Conservation (phyloP, 2,113 vertebrate genomes). For the Chrysemys picta region DNA sequence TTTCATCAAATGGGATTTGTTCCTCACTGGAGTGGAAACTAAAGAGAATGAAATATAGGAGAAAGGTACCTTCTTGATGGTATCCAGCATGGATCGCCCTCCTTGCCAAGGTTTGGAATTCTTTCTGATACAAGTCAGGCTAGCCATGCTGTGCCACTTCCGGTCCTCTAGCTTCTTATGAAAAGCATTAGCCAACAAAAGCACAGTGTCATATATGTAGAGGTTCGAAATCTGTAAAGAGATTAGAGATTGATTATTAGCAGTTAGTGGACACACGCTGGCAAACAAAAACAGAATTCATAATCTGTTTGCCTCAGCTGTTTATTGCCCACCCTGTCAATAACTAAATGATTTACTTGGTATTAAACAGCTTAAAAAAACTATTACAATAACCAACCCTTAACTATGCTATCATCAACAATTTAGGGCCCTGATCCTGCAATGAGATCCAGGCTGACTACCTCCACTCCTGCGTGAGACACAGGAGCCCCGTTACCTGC, state of each 20-base stretch:
- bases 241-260: conserved; percentile 37
- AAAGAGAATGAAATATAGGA: not conserved
- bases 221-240: conserved; percentile 93
- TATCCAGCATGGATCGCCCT: conserved; percentile 96
- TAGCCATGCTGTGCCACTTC: conserved; percentile 99
- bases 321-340: not conserved
- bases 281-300: not conserved
- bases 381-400: not conserved
- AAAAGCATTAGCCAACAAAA: conserved; percentile 95
- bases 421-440: not conserved
- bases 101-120: conserved; percentile 98
- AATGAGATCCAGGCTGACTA: not conserved
- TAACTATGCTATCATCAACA: not conserved
- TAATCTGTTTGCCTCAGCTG: not conserved
- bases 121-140: conserved; percentile 97
- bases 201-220: conserved; percentile 96
- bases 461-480: not conserved
- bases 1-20: not conserved
- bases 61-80: conserved; percentile 92
- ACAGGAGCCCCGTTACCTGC: not conserved
- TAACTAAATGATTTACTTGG: not conserved
- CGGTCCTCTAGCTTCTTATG: conserved; percentile 98
- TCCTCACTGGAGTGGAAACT: not conserved
- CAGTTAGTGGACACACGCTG: not conserved
- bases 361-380: conserved; percentile 19